Percentiles rank a stretch among this genome's conserved stretches.
phyloP scores from a whole-genome alignment of 2,888 invertebrate species.

The Drosophila nr. perissopoda region DNA sequence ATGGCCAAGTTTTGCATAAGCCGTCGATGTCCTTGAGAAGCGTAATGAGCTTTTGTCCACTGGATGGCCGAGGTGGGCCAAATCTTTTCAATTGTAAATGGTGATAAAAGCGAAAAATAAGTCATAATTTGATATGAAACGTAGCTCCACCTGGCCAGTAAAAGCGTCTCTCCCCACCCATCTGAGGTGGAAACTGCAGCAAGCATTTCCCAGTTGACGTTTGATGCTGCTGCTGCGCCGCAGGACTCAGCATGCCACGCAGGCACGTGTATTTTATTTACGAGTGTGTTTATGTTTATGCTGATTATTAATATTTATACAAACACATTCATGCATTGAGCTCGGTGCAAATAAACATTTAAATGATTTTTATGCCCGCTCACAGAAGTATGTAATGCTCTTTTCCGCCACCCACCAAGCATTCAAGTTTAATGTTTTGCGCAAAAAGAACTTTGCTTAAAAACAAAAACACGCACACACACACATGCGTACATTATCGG shows the following conservation, averaged over 20 bases:
- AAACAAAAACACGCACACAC: constrained; percentile 23
- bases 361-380: constrained; percentile 71
- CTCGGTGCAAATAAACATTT: constrained; percentile 59
- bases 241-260: constrained; percentile 30
- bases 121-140: constrained; percentile 58
- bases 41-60: constrained; percentile 57
- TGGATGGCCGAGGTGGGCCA: constrained; percentile 22
- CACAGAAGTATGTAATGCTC: constrained; percentile 58
- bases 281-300: constrained; percentile 54
- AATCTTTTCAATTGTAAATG: constrained; percentile 59
- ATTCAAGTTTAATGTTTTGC: constrained; percentile 73
- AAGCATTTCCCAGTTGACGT: constrained; percentile 30
- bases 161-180: background rate
- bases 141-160: constrained; percentile 14
- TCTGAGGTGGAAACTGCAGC: constrained; percentile 20
- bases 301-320: constrained; percentile 71
- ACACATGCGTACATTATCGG: constrained; percentile 18
- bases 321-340: constrained; percentile 54
- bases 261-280: constrained; percentile 55
- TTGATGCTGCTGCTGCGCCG: constrained; percentile 36
- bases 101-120: constrained; percentile 53
- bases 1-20: constrained; percentile 53
- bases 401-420: constrained; percentile 23
- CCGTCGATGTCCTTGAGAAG: constrained; percentile 53
- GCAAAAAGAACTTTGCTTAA: constrained; percentile 58